Conservation (phyloP, 2,113 vertebrate genomes). For the Elachura formosa region DNA sequence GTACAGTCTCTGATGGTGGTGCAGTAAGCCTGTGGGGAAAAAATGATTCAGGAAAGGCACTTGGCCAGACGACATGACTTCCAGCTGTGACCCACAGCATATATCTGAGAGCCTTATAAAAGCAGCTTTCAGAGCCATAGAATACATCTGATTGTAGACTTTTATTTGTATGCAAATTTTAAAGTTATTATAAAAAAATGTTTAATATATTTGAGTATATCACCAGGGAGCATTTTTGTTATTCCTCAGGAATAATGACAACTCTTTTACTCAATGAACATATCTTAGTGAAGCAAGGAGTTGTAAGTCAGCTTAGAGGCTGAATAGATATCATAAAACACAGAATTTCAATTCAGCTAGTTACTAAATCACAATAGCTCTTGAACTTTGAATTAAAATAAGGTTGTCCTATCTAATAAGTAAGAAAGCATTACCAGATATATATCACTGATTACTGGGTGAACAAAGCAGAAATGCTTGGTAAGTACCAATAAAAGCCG, state of each 20-base stretch:
- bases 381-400: neutral
- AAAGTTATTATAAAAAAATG: neutral
- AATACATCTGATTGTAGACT: neutral
- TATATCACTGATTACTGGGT: neutral
- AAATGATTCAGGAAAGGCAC: neutral
- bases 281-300: neutral
- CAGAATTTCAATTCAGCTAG: neutral
- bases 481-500: neutral
- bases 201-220: neutral
- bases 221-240: neutral
- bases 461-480: neutral
- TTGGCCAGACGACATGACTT: neutral
- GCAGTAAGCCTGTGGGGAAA: neutral
- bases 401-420: neutral
- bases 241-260: neutral
- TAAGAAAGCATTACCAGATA: neutral
- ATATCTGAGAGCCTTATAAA: rapidly evolving
- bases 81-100: neutral
- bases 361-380: neutral
- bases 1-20: rapidly evolving
- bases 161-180: neutral
- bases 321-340: neutral
- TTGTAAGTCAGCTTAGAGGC: neutral
- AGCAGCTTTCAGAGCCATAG: neutral
- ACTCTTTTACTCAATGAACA: neutral